A percentile compares a stretch with the other conserved stretches of the same genome.
phyloP scores from a whole-genome alignment of 2,113 vertebrate genomes.

The Fregata magnificens region DNA sequence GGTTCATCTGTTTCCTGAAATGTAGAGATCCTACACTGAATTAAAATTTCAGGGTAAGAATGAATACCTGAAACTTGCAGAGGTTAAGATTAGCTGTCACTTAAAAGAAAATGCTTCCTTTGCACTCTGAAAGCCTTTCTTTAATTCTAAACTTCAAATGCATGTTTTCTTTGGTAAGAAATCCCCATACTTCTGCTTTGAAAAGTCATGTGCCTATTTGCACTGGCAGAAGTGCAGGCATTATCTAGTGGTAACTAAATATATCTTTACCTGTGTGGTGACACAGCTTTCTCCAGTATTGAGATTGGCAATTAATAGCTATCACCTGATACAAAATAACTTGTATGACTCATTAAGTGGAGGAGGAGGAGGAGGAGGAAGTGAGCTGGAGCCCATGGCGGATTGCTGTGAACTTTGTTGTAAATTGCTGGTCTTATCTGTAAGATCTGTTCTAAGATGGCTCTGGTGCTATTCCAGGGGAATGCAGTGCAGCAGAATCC shows the following conservation, averaged over 20 bases:
- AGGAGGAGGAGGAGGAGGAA: not conserved
- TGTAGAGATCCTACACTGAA: not conserved
- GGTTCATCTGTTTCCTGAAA: not conserved
- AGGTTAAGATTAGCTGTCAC: not conserved
- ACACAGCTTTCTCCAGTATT: not conserved
- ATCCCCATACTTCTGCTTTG: not conserved
- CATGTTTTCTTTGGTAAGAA: not conserved
- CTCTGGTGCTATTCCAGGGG: not conserved
- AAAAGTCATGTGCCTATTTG: not conserved
- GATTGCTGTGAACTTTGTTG: not conserved
- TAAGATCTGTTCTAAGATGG: not conserved
- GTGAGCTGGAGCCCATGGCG: not conserved
- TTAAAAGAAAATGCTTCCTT: not conserved
- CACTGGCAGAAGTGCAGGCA: not conserved
- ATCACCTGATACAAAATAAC: not conserved
- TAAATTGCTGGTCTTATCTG: not conserved
- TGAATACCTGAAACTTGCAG: not conserved
- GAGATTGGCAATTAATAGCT: not conserved
- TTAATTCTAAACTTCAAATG: not conserved
- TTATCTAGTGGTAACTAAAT: slow-evolving; percentile 20
- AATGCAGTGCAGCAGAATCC: not conserved
- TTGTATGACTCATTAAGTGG: not conserved
- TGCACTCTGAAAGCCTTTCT: not conserved
- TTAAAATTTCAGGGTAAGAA: not conserved
- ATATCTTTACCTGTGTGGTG: slow-evolving; percentile 15